phyloP scores from a whole-genome alignment of 2,113 vertebrate species.

The Osmerus mordax region DNA sequence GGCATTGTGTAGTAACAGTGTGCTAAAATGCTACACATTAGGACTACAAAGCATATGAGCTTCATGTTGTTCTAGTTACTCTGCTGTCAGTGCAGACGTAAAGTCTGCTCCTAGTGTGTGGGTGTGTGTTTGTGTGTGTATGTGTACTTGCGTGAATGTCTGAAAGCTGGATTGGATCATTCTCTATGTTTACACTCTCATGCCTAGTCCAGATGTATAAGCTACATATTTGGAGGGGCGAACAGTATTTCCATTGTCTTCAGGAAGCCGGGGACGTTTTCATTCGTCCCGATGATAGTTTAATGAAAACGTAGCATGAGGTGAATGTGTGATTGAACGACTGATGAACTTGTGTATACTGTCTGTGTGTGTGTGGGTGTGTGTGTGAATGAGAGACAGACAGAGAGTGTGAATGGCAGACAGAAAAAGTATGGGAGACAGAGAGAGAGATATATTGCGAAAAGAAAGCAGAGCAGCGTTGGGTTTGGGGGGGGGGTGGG shows the following conservation, averaged over 20 bases:
- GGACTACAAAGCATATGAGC: neutral
- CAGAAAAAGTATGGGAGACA: too few relatives aligned
- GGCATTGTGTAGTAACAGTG: neutral
- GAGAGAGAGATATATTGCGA: too few relatives aligned
- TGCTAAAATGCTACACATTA: neutral
- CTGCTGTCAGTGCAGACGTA: slow-evolving; percentile 4
- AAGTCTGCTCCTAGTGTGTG: neutral
- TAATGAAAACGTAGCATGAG: too few relatives aligned
- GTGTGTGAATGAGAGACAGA: neutral
- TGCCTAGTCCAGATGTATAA: neutral
- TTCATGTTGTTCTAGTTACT: neutral
- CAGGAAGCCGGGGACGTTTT: too few relatives aligned
- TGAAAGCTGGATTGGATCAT: neutral
- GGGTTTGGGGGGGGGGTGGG: neutral
- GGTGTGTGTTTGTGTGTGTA: neutral
- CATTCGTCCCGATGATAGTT: too few relatives aligned
- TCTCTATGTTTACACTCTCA: neutral
- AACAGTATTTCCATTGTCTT: neutral
- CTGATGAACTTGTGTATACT: neutral
- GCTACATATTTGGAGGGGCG: neutral
- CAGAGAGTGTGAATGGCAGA: neutral
- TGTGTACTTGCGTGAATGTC: neutral
- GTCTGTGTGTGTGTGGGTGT: neutral
- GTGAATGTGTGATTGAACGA: too few relatives aligned
- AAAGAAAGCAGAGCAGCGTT: too few relatives aligned